Evolutionary conservation across 2,888 invertebrate species (phyloP).

Genomic region (Mythimna impura): DNA sequence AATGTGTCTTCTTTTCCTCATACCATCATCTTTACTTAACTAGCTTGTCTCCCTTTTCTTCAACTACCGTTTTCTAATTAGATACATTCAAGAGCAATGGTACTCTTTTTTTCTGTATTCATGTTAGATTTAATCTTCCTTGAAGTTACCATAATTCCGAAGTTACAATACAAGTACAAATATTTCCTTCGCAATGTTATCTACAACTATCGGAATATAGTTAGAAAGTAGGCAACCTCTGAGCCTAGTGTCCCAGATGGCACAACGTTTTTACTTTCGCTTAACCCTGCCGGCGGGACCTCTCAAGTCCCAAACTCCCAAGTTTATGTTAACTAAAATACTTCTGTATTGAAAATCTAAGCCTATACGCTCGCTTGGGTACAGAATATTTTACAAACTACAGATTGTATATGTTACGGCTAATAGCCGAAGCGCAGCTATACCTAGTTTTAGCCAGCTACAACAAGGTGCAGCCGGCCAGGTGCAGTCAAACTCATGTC

Average conservation of each 20-base stretch:
- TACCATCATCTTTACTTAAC: neutral
- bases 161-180: neutral
- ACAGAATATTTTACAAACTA: conserved; percentile 14
- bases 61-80: neutral
- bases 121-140: neutral
- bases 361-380: conserved; percentile 15
- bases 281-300: conserved; percentile 17
- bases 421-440: no score
- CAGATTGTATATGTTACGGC: neutral
- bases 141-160: neutral
- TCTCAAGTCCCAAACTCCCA: conserved; percentile 22
- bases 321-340: conserved; percentile 43
- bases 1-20: no score
- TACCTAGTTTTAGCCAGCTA: no score
- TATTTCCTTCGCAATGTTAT: conserved; percentile 2
- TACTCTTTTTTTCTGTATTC: no score
- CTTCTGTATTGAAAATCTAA: conserved; percentile 35
- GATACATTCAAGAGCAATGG: no score
- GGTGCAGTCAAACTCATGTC: no score
- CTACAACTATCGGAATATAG: conserved; percentile 2
- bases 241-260: conserved; percentile 38
- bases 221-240: conserved; percentile 15
- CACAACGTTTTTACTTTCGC: conserved; percentile 42
- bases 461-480: no score
- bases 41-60: neutral